These are phyloP conservation scores for Petrocephalus microphthalmus DNA, from an alignment of 2,113 vertebrate genomes.

Conservation along the genomic window DNA sequence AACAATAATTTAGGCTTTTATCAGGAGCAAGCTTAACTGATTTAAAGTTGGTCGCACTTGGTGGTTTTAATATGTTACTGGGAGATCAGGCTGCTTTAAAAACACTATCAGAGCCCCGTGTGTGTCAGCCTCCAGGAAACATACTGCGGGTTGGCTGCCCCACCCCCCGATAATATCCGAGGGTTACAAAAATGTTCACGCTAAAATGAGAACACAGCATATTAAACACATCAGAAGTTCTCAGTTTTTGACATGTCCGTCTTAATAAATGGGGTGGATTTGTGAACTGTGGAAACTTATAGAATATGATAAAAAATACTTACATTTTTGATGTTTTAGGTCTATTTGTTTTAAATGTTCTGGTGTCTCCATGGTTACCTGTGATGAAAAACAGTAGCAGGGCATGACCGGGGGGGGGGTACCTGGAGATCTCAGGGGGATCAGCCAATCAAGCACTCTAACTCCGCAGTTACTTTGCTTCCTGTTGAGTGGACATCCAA, in stretches of 20 bases:
- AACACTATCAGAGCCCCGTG: neutral
- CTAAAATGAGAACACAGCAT: neutral
- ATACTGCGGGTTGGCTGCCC: neutral
- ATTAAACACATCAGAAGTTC: neutral
- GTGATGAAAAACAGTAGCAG: neutral
- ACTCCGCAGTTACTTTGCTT: neutral
- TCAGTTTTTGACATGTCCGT: neutral
- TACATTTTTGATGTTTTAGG: neutral
- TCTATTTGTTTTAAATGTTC: neutral
- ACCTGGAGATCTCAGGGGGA: neutral
- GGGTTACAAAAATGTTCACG: neutral
- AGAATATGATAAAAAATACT: neutral
- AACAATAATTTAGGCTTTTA: neutral
- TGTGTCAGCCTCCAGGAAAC: neutral
- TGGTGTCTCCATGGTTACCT: neutral
- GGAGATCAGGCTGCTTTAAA: neutral
- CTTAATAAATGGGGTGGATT: neutral
- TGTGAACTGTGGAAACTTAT: neutral
- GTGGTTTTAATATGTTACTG: neutral
- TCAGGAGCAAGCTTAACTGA: neutral
- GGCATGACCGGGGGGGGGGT: neutral
- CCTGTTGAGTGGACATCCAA: neutral
- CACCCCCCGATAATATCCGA: neutral
- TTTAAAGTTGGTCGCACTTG: neutral
- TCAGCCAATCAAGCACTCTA: neutral